Base-by-base conservation (phyloP, 2,797 vertebrate species). In the Ptychobarbus kaznakovi region DNA sequence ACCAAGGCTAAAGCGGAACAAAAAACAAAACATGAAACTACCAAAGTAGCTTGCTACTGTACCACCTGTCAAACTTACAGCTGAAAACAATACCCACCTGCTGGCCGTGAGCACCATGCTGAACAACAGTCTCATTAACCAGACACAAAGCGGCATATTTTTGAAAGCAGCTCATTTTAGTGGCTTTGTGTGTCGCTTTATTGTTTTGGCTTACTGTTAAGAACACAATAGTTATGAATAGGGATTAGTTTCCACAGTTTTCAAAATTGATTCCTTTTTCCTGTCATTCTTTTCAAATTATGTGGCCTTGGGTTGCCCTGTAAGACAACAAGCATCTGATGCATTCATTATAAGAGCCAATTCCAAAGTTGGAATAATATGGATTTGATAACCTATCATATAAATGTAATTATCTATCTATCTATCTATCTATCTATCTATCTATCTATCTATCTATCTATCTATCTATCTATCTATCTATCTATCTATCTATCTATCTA, bases 21-120 rank as follows among this genome's bases (percentile, higher is more conserved):
- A 80, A 73, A 74, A 66, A 58, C 53, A 76, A 88, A 88, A 81
- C 81, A 87, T 51, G n/a, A 65, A 84, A 51, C 44, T 84, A 66
- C 28, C 42, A 58, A 75, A 87, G 80, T 81, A 49, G 58, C 53
- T 76, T 44, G 8, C 63, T 74, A 80, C 86, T 87, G 81, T 76
- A 80, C 84, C 84, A 88, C 86, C 87, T 87, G 86, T 85, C 82
- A 87, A 69, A 22, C 56, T 66, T 53, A 49, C 80, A 78, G 76
- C 78, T 82, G 85, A 46, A 87, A 83, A 90, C 87, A 90, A 87
- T 84, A 83, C 70, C 82, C 86, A 89, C 87, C 87, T 90, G 86
- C 84, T 72, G 87, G n/a, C 38, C 18, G 5, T 53, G 49, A 40
- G 40, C 25, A 78, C 77, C 44, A 77, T 0, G 10, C 20, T 42